phyloP scores from a whole-genome alignment of 2,888 invertebrate species.

The Thumatha senex region DNA sequence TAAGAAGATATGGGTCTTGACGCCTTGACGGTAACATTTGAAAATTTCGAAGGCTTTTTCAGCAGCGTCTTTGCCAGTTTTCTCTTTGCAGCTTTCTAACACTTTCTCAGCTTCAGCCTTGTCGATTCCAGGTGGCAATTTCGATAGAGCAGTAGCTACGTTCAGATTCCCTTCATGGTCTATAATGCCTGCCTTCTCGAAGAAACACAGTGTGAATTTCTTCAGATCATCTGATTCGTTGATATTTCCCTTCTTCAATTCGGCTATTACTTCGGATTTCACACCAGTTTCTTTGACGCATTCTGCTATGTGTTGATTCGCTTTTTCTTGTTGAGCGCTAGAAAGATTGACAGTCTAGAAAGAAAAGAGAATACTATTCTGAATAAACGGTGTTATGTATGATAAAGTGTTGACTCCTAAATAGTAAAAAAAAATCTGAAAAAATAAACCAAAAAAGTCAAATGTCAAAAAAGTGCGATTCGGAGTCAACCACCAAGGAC shows the following conservation, averaged over 20 bases:
- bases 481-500: too few relatives aligned
- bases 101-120: constrained; percentile 62
- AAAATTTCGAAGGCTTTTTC: constrained; percentile 69
- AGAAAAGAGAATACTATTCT: not conserved
- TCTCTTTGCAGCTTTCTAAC: constrained; percentile 64
- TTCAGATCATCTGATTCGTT: constrained; percentile 68
- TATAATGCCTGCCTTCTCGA: constrained; percentile 66
- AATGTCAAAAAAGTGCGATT: too few relatives aligned
- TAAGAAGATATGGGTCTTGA: too few relatives aligned
- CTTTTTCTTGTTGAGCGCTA: constrained; percentile 58
- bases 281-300: constrained; percentile 65
- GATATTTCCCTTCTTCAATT: constrained; percentile 68
- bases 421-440: too few relatives aligned
- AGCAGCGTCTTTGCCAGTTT: constrained; percentile 60
- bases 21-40: constrained; percentile 71
- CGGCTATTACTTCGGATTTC: constrained; percentile 56
- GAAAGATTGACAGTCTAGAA: constrained; percentile 58
- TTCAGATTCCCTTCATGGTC: constrained; percentile 64
- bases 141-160: constrained; percentile 62
- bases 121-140: constrained; percentile 64
- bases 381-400: not conserved
- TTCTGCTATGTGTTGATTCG: constrained; percentile 45
- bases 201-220: constrained; percentile 74
- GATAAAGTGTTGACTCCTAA: too few relatives aligned
- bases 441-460: too few relatives aligned